Percentiles rank a stretch among this genome's conserved stretches.
phyloP scores from a whole-genome alignment of 1,140 invertebrate species.

The Zophobas morio region DNA sequence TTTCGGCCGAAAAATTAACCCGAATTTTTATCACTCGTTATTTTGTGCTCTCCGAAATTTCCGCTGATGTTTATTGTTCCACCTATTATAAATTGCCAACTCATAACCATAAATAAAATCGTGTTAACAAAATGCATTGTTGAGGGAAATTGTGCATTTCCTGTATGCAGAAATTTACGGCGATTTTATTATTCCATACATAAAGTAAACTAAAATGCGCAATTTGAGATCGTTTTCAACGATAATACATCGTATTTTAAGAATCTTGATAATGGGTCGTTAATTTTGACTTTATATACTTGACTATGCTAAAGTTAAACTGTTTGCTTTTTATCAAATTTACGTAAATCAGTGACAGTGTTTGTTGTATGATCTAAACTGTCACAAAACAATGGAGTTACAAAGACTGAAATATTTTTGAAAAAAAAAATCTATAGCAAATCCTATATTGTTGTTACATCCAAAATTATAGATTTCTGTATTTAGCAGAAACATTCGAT shows the following conservation, averaged over 20 bases:
- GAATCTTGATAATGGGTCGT: neutral
- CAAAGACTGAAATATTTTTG: no score
- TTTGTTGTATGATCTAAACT: no score
- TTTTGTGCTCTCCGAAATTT: neutral
- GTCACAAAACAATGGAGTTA: no score
- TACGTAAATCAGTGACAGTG: no score
- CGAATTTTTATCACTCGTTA: neutral
- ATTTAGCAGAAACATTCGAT: no score
- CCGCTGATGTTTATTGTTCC: neutral
- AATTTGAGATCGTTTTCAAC: neutral
- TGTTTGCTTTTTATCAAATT: no score
- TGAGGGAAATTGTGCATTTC: conserved; percentile 18
- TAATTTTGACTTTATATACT: no score
- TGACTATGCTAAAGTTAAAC: no score
- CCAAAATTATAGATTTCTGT: no score
- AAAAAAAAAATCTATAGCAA: no score
- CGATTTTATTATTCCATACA: conserved; percentile 8
- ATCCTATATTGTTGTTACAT: no score
- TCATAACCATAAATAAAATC: neutral
- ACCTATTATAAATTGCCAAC: neutral
- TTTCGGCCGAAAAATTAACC: neutral
- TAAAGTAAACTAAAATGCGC: neutral
- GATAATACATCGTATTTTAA: neutral
- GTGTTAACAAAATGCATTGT: conserved; percentile 12
- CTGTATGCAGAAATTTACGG: conserved; percentile 6